phyloP scores from a whole-genome alignment of 2,797 vertebrate genomes.

The Coreius guichenoti region DNA sequence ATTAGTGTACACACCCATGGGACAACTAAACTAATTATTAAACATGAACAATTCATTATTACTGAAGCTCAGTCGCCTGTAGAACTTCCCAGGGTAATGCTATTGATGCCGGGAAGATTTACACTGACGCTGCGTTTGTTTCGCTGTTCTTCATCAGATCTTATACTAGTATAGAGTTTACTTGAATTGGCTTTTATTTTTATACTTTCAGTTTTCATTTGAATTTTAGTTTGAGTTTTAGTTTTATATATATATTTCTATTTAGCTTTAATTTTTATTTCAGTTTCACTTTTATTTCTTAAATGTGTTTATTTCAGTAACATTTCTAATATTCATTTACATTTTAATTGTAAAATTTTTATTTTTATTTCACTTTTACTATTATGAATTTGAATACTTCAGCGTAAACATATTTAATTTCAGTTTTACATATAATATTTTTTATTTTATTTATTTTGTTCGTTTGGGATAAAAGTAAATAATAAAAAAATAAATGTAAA shows the following conservation, averaged over 20 bases:
- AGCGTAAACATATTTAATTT: too few relatives aligned
- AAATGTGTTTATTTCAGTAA: neutral
- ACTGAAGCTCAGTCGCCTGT: neutral
- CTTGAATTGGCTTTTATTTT: neutral
- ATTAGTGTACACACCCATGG: neutral
- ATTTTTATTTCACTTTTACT: too few relatives aligned
- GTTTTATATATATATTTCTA: neutral
- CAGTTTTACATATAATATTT: too few relatives aligned
- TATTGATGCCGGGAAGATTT: neutral
- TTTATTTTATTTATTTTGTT: too few relatives aligned
- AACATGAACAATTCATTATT: slow-evolving; percentile 25
- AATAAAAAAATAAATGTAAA: too few relatives aligned
- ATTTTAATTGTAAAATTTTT: too few relatives aligned
- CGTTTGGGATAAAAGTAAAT: too few relatives aligned
- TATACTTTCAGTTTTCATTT: neutral
- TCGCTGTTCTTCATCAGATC: neutral
- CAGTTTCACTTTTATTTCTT: neutral
- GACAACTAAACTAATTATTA: slow-evolving; percentile 38
- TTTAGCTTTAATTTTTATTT: neutral
- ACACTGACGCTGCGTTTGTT: neutral
- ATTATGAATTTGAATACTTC: too few relatives aligned
- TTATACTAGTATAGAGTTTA: neutral
- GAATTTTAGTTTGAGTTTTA: neutral
- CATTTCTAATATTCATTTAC: too few relatives aligned
- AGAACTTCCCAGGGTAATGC: too few relatives aligned